These are phyloP conservation scores for Ephialtes manifestator DNA, from an alignment of 2,888 invertebrate species.

Conservation along the genomic window DNA sequence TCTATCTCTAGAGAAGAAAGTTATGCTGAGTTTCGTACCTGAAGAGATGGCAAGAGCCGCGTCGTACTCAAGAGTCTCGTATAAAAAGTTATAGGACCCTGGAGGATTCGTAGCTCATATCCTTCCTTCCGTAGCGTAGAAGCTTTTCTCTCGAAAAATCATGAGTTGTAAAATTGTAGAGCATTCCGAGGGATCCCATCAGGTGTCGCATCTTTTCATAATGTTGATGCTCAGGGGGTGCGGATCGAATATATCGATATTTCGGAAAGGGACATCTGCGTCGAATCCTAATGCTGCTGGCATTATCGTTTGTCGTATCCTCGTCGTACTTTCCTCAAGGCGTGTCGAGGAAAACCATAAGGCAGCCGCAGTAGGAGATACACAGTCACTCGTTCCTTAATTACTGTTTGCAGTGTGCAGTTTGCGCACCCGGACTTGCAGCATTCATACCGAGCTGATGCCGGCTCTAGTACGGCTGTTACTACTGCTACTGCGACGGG, in stretches of 20 bases:
- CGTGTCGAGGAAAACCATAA: slow-evolving; percentile 5
- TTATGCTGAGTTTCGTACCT: slow-evolving; percentile 24
- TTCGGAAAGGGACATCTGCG: slow-evolving; percentile 21
- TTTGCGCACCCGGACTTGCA: not conserved
- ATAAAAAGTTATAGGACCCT: slow-evolving; percentile 37
- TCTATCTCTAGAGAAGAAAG: slow-evolving; percentile 7
- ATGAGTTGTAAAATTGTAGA: slow-evolving; percentile 18
- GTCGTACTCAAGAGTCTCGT: slow-evolving; percentile 6
- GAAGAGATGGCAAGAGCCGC: not conserved
- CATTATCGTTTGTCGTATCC: not conserved
- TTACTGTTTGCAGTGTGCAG: slow-evolving; percentile 61
- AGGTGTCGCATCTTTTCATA: not conserved
- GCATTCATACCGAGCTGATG: slow-evolving; percentile 23
- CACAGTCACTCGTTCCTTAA: slow-evolving; percentile 59
- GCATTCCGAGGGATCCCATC: not conserved
- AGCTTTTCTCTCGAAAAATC: slow-evolving; percentile 18
- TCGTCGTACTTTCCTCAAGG: not conserved
- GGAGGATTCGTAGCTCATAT: not conserved
- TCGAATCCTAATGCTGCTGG: not conserved
- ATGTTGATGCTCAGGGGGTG: not conserved
- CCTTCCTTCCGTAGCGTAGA: too few species aligned
- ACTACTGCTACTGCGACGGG: not conserved
- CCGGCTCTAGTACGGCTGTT: slow-evolving; percentile 13
- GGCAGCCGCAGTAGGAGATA: slow-evolving; percentile 35
- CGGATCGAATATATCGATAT: slow-evolving; percentile 12